phyloP scores from a whole-genome alignment of 2,113 vertebrate genomes.

The western clawed frog (Xenopus tropicalis) region UCB_Xtro_10.0 CM004445.2:123500501-123501000 shows the following conservation, averaged over 20 bases:
- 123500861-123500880: background rate
- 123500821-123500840: background rate
- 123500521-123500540: no score
- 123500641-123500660: no score
- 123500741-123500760: conserved; percentile 9
- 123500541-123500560: no score
- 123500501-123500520: no score
- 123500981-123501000: background rate
- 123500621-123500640: no score
- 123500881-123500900: background rate
- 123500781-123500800: conserved; percentile 1
- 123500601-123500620: no score
- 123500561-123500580: no score
- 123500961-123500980: background rate
- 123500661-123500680: background rate
- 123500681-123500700: background rate
- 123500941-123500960: background rate
- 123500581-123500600: no score
- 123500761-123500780: conserved; percentile 15
- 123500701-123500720: conserved; percentile 14
- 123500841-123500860: conserved; percentile 4
- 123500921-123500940: background rate
- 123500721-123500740: background rate
- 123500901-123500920: background rate
- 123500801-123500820: conserved; percentile 12